A percentile compares a stretch with the other conserved stretches of the same genome.
These are phyloP conservation scores for Magallana ariakensis DNA, from an alignment of 1,140 invertebrate genomes.

Conservation along the genomic window DNA sequence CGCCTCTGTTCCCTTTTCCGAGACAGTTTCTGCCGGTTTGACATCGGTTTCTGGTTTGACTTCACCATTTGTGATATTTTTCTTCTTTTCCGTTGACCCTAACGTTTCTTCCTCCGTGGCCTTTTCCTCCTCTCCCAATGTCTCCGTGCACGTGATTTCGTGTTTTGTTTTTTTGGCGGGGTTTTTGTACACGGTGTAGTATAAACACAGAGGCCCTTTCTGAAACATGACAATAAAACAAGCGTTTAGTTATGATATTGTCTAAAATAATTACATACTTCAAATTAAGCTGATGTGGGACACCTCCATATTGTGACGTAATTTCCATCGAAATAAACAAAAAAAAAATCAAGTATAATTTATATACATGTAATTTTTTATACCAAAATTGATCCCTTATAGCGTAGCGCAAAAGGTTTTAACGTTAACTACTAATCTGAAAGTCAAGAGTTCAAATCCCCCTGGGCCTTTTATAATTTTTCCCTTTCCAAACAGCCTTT, in stretches of 20 bases:
- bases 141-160: conserved; percentile 32
- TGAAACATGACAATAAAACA: conserved; percentile 29
- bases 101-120: neutral
- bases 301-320: too few species aligned
- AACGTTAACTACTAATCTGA: too few species aligned
- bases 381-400: too few species aligned
- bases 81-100: neutral
- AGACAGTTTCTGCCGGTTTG: neutral
- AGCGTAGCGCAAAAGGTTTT: too few species aligned
- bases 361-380: too few species aligned
- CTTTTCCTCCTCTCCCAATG: conserved; percentile 8
- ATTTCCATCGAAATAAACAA: too few species aligned
- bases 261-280: too few species aligned
- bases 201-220: conserved; percentile 52
- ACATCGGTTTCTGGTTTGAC: neutral
- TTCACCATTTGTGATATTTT: neutral
- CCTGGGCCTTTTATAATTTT: too few species aligned
- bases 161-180: conserved; percentile 50
- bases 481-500: too few species aligned
- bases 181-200: conserved; percentile 54
- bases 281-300: too few species aligned
- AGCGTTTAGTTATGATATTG: neutral
- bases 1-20: neutral
- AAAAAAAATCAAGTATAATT: too few species aligned
- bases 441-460: too few species aligned